Base-by-base conservation (phyloP, 2,888 invertebrate genomes). In the Melinaea menophilus region DNA sequence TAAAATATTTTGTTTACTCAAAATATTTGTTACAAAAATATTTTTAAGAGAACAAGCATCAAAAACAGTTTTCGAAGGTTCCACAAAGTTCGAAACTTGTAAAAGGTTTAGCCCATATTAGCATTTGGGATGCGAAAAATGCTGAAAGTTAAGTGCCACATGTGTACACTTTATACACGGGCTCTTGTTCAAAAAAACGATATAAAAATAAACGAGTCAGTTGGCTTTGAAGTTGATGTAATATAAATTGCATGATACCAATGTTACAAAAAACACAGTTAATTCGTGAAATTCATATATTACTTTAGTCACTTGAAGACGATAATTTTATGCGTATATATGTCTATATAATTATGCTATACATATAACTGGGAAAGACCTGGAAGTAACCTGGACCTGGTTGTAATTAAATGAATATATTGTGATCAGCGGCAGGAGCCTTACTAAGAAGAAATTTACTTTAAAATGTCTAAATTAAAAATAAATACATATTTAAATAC, bases 51-150 rank as follows among this genome's bases (percentile, higher is more conserved):
- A 34, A 63, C 51, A 75, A 73, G 72, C 76, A 76, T 78, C 75
- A 78, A 81, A 64, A 31, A 58, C 56, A 58, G 58, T 58, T 64
- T 62, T 58, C 37, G 48, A 64, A 58, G 41, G 37, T 41, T 58
- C 55, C 48, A 41, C 58, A 58, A 64, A 64, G 61, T 64, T 64
- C 13, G 55, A 57, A 61, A 64, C 54, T 63, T 79, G 81, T 80
- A 71, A 73, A 71, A 70, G 62, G 68, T 73, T 80, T 76, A 80
- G 79, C 84, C 78, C 13, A 75, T 78, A 86, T 87, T 86, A 86
- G 79, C 83, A 87, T 87, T 80, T 73, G 77, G 72, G 72, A 82
- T 84, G 71, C 76, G 77, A 64, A 51, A 62, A 59, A 65, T 57
- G 58, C 22, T 46, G 35, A 64, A 64, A 56, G 22, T 51, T 48